Conservation (phyloP, 2,797 vertebrate genomes). For the Sciurus carolinensis region DNA sequence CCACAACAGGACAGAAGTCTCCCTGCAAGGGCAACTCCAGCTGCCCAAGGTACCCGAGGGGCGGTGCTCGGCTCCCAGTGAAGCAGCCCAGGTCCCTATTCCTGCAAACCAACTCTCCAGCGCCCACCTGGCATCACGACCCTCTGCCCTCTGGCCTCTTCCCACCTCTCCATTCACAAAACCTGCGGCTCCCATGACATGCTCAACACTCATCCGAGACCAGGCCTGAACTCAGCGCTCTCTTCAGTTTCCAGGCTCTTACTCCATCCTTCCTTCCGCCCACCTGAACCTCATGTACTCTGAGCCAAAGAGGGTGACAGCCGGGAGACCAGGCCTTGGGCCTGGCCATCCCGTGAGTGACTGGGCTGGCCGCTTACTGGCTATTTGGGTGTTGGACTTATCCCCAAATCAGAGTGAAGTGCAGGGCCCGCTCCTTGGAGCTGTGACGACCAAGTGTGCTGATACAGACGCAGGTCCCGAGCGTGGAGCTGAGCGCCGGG, state of each 20-base stretch:
- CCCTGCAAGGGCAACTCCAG: neutral
- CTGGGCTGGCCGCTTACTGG: neutral
- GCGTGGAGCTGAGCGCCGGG: rapidly evolving
- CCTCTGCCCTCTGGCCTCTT: neutral
- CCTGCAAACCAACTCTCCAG: too few species aligned
- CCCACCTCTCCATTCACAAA: neutral
- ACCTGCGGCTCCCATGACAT: neutral
- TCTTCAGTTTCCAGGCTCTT: neutral
- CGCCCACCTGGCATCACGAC: rapidly evolving
- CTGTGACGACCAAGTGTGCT: neutral
- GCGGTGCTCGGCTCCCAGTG: neutral
- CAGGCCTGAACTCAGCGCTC: rapidly evolving
- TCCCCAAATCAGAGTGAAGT: neutral
- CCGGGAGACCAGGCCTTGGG: neutral
- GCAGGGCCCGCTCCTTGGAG: neutral
- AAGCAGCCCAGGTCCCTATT: neutral
- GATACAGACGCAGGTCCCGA: rapidly evolving
- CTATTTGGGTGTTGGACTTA: neutral
- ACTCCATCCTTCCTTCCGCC: neutral
- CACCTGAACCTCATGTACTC: neutral
- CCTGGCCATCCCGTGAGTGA: neutral
- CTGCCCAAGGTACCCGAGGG: neutral
- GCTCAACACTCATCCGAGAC: rapidly evolving
- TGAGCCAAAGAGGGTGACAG: neutral
- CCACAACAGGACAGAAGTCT: neutral